Percentiles rank a stretch among this genome's conserved stretches.
phyloP scores from a whole-genome alignment of 2,113 vertebrate genomes.

The Ceyx margarethae region DNA sequence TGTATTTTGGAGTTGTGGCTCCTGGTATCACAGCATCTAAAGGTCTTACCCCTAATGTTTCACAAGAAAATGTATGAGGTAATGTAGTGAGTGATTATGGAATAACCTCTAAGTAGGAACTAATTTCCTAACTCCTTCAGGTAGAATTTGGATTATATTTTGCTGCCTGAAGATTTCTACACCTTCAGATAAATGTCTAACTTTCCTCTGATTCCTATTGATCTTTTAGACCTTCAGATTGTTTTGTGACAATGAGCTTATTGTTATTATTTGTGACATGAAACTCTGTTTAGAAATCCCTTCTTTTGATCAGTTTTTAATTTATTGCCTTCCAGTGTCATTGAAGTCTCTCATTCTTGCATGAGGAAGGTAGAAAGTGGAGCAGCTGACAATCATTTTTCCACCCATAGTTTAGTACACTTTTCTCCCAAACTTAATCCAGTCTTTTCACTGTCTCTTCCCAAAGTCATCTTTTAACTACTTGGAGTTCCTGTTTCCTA shows the following conservation, averaged over 20 bases:
- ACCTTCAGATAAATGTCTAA: slow-evolving; percentile 1
- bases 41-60: not conserved
- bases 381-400: slow-evolving; percentile 1
- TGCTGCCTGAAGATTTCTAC: not conserved
- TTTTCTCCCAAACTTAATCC: not conserved
- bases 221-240: slow-evolving; percentile 12
- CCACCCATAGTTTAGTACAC: not conserved
- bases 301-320: slow-evolving; percentile 51
- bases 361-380: slow-evolving; percentile 28
- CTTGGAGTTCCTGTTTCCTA: not conserved
- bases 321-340: not conserved
- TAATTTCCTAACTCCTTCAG: not conserved
- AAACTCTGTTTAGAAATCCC: not conserved
- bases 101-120: not conserved
- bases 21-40: not conserved
- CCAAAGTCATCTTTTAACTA: not conserved
- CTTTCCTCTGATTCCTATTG: not conserved
- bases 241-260: slow-evolving; percentile 20
- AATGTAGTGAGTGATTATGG: not conserved
- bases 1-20: not conserved
- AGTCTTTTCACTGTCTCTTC: not conserved
- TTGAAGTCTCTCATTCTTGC: not conserved
- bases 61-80: not conserved
- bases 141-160: not conserved
- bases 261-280: no score